Conservation (phyloP, 1,140 invertebrate species). For the Megalopta genalis region DNA sequence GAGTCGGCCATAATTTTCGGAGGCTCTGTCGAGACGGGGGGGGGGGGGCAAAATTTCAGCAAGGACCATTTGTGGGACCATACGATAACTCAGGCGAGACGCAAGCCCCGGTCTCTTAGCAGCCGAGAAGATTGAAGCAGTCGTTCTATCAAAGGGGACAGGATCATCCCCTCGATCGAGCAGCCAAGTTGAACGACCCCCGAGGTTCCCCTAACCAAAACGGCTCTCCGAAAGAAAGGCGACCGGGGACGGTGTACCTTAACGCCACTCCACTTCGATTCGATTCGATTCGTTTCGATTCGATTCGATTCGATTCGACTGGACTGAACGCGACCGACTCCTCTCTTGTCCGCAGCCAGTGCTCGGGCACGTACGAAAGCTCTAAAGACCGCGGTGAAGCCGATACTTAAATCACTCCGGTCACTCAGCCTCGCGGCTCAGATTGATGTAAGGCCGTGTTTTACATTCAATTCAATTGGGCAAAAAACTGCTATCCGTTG, state of each 20-base stretch:
- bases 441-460: slow-evolving; percentile 80
- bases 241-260: slow-evolving; percentile 33
- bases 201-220: not conserved
- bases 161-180: too few species aligned
- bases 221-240: not conserved
- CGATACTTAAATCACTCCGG: slow-evolving; percentile 77
- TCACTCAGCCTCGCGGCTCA: slow-evolving; percentile 78
- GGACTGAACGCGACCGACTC: not conserved
- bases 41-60: too few species aligned
- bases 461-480: slow-evolving; percentile 80
- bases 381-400: slow-evolving; percentile 66
- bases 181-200: too few species aligned
- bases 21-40: too few species aligned
- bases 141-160: slow-evolving; percentile 17
- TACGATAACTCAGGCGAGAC: too few species aligned
- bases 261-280: slow-evolving; percentile 8
- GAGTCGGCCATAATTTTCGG: too few species aligned
- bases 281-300: too few species aligned
- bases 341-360: slow-evolving; percentile 36
- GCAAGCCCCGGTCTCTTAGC: too few species aligned
- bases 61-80: too few species aligned
- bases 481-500: slow-evolving; percentile 77
- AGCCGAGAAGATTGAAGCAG: too few species aligned
- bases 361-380: slow-evolving; percentile 56
- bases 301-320: too few species aligned